A percentile compares a stretch with the other conserved stretches of the same genome.
These are phyloP conservation scores for Sebastes paucispinis DNA, from an alignment of 2,797 vertebrate genomes.

Conservation along the genomic window DNA sequence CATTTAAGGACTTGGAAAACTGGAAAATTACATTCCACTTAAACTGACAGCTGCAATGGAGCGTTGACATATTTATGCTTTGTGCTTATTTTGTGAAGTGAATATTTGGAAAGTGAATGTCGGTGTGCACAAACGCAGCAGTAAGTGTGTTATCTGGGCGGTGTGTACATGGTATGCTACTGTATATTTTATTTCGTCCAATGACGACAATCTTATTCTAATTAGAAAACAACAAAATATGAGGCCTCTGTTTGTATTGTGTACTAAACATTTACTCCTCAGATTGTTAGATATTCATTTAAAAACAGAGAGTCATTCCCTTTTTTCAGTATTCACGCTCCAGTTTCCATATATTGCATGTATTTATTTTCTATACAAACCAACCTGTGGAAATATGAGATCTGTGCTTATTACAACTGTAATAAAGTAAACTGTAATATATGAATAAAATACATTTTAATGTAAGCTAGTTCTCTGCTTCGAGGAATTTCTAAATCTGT, in stretches of 20 bases:
- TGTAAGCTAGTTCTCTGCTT: neutral
- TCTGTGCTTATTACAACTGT: constrained; percentile 1
- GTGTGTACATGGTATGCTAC: neutral
- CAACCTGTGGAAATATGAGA: constrained; percentile 18
- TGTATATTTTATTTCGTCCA: neutral
- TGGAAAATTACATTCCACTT: neutral
- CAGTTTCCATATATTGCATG: neutral
- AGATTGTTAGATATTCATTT: neutral
- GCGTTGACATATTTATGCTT: neutral
- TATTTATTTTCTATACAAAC: constrained; percentile 3
- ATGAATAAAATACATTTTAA: constrained; percentile 16
- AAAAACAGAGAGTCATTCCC: neutral
- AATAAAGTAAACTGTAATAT: no score
- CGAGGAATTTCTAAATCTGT: neutral
- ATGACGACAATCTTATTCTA: neutral
- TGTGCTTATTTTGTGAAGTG: neutral
- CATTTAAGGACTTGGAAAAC: neutral
- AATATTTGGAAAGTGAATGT: neutral
- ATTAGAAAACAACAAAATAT: neutral
- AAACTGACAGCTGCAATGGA: neutral
- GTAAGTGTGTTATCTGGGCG: neutral
- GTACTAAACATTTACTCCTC: neutral
- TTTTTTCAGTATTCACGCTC: neutral
- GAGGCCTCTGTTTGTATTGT: neutral
- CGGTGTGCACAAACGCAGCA: neutral